phyloP scores from a whole-genome alignment of 2,888 invertebrate genomes.

The Drosophila acutilabella region DNA sequence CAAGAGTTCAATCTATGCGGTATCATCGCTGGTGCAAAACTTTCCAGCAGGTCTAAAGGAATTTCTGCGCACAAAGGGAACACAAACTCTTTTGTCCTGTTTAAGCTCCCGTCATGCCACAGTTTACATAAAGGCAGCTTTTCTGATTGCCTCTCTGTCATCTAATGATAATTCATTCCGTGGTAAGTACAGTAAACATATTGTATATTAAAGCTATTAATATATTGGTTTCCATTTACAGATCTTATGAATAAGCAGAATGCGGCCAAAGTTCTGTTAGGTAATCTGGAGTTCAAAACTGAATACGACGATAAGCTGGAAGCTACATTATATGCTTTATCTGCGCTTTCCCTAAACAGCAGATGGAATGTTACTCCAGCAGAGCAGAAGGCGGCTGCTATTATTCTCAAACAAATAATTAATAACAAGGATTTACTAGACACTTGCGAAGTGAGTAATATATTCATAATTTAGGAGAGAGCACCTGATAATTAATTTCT shows the following conservation, averaged over 20 bases:
- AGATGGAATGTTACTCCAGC: constrained; percentile 36
- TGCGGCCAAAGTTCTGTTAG: constrained; percentile 42
- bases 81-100: constrained; percentile 49
- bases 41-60: constrained; percentile 59
- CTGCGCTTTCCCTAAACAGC: constrained; percentile 51
- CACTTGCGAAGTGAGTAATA: constrained; percentile 50
- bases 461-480: too few relatives aligned
- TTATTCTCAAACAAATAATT: constrained; percentile 45
- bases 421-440: constrained; percentile 50
- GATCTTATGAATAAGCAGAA: constrained; percentile 60
- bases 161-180: constrained; percentile 41
- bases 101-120: constrained; percentile 38
- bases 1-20: constrained; percentile 61
- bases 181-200: constrained; percentile 28
- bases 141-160: constrained; percentile 61
- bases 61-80: constrained; percentile 56
- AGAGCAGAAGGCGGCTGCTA: constrained; percentile 32
- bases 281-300: constrained; percentile 42
- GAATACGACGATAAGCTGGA: constrained; percentile 69
- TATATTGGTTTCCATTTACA: constrained; percentile 6
- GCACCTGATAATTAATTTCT: not conserved
- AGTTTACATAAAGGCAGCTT: constrained; percentile 67
- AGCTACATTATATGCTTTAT: constrained; percentile 63
- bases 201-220: not conserved
- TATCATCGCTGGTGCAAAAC: constrained; percentile 67